Base-by-base conservation (phyloP, 30 jellyfish, hydroid and myxozoan species). In the Chironex yamaguchii region DNA sequence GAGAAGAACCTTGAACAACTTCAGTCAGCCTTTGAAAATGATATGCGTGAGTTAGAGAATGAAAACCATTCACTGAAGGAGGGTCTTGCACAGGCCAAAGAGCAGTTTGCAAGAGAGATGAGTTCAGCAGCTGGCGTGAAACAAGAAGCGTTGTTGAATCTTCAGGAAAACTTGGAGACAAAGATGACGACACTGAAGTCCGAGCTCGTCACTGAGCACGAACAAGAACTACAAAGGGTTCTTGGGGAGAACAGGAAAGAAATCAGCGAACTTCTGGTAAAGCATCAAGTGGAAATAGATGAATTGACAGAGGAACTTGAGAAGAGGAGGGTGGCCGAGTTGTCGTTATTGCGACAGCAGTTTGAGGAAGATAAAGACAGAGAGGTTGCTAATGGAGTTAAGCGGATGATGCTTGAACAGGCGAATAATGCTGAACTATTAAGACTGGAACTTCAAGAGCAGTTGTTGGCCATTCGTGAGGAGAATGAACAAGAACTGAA, bases 281-380 rank as follows among this genome's bases (percentile, higher is more conserved):
- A 86, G 53, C 76, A 84, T 29, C 89, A 86, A 29, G 14, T 14
- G 17, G 96, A 86, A 51, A 3, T 86, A 36, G 76, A 35, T 31
- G 54, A 74, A 0, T 3, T 67, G 20, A 36, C 51, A 29, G 90
- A 74, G 21, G 86, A 86, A 1, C 34, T 52, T 1, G 96, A 86
- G 50, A 86, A 49, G 34, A 49, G 71, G 0, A 86, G 67, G n/a
- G 9, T 36, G 21, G 90, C 36, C 30, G 96, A 54, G 22, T 4
- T 74, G 28, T 88, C 67, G 29, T 3, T 51, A 12, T 52, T 74
- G 71, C 65, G 86, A 29, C 80, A 51, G 33, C 86, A 74, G 49
- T 24, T 86, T 29, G 96, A 86, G 50, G 90, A 83, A 42, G 91
- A 84, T 26, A 85, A 91, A 69, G 83, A 84, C 29, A 78, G 77